Evolutionary conservation across 2,888 invertebrate species (phyloP).

Genomic region (Embidobia sp.): DNA sequence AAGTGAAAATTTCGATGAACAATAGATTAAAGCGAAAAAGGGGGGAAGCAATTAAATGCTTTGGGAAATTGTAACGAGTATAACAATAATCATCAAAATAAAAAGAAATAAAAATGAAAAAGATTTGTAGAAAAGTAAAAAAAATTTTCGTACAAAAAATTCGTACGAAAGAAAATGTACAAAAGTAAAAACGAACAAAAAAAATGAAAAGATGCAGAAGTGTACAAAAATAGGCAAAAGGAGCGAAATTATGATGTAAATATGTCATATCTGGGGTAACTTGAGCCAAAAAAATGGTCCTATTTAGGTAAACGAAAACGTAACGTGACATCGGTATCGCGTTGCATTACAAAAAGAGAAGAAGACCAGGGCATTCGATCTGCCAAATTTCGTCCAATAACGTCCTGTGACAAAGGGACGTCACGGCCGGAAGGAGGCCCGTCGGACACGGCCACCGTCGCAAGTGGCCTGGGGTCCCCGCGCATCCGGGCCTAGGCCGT

Average conservation of each 20-base stretch:
- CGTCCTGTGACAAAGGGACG: conserved; percentile 42
- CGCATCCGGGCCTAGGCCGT: conserved; percentile 43
- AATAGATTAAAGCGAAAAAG: neutral
- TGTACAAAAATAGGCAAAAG: neutral
- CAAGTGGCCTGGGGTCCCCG: conserved; percentile 69
- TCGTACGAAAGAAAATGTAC: too few relatives aligned
- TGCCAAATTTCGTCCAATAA: conserved; percentile 49
- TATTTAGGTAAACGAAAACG: conserved; percentile 17
- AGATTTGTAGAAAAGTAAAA: too few relatives aligned
- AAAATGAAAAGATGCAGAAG: neutral
- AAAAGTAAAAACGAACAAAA: too few relatives aligned
- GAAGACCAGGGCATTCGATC: conserved; percentile 27
- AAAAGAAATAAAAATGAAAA: too few relatives aligned
- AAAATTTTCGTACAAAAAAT: too few relatives aligned
- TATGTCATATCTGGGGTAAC: conserved; percentile 30
- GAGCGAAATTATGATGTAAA: too few relatives aligned
- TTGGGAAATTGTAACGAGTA: too few relatives aligned
- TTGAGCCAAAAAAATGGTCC: conserved; percentile 33
- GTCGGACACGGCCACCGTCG: conserved; percentile 73
- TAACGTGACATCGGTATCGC: conserved; percentile 42
- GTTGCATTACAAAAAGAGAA: conserved; percentile 39
- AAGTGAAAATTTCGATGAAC: neutral
- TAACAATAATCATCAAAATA: too few relatives aligned
- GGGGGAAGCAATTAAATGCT: too few relatives aligned
- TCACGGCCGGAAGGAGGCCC: conserved; percentile 45